Base-by-base conservation (phyloP, 2,888 invertebrate species). In the Cosmorhoe ocellata region DNA sequence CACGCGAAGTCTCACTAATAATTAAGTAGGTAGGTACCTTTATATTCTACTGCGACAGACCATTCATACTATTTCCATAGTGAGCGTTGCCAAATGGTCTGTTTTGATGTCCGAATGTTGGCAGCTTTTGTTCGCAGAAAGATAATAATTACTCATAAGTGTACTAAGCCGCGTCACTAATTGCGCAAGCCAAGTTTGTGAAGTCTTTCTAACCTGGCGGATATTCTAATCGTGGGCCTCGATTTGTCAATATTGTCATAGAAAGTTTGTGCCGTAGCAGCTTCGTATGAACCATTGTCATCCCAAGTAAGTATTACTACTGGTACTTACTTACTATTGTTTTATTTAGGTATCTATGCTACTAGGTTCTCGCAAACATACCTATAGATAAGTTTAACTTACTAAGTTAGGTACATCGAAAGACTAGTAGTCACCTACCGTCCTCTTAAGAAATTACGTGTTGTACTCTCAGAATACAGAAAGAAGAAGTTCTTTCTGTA, bases 41-140 rank as follows among this genome's bases (percentile, higher is more conserved):
- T 14, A 3, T 34, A 33, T n/a, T 18, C 13, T 33, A 32, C 22
- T 18, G 33, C 4, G 52, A 63, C 64, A 59, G 62, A 51, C 52
- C 67, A 75, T 75, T 18, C 18, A 18, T 74, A 69, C 65, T 69
- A 63, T 63, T 47, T 60, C 51, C 51, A 51, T 58, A 52, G 56
- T 48, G 36, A 56, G 51, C 46, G 49, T 63, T 64, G 52, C 61
- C 46, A 64, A 69, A 69, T 59, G 56, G 51, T 62, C 43, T 61
- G 6, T 59, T 59, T 61, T 24, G 51, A 58, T 53, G 64, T 51
- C 62, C 51, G 56, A 61, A 59, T 55, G 18, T 60, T 60, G 61
- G 64, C 60, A 52, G 51, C 41, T 45, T 51, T 48, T 40, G 54
- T 58, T 44, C 27, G 32, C 8, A 13, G 8, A 39, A 36, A 60